Evolutionary conservation across 2,113 vertebrate species (phyloP), one percentile per base, ranked within the genome.

Genomic region (Colaptes auratus): DNA sequence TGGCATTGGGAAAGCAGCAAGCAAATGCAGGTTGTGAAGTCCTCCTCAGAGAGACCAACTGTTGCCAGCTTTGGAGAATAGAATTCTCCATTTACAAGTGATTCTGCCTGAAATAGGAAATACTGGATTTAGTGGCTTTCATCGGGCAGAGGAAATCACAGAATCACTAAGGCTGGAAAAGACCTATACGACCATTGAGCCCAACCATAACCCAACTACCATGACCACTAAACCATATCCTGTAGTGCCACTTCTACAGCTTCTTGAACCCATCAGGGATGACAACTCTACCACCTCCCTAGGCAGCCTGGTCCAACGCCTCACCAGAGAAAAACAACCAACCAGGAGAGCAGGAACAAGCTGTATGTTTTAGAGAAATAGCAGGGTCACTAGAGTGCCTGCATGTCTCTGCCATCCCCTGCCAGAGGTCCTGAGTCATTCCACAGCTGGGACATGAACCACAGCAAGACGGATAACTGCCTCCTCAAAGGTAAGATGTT

Each of bases 31-130:
- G 12, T n/a, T 56, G 9, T 2, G 1, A 30, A 24, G 30, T 58
- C 16, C 6, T 8, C 33, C 30, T 75, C 1, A 0, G 15, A 25
- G 2, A 2, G 15, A 48, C 42, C 0, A 0, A 8, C 55, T 28
- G 60, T 64, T 76, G 59, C 72, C 63, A 67, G 39, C 72, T 21
- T 6, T 23, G 66, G 60, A 76, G 10, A 17, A 60, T 15, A 48
- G 9, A 42, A n/a, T 27, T 19, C 52, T 59, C 13, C 55, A 6
- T 66, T 24, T 30, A 4, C 3, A 2, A 0, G 2, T 24, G 56
- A 60, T 48, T 59, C 35, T 65, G 44, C 21, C 44, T 23, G 36
- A 74, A 87, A 16, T 5, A 12, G 42, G 28, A 76, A 70, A 19
- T 9, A 16, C 5, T 18, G 9, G 1, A 18, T 70, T 84, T 27